phyloP scores from a whole-genome alignment of 1,140 invertebrate species.

The Lordiphosa collinella region DNA sequence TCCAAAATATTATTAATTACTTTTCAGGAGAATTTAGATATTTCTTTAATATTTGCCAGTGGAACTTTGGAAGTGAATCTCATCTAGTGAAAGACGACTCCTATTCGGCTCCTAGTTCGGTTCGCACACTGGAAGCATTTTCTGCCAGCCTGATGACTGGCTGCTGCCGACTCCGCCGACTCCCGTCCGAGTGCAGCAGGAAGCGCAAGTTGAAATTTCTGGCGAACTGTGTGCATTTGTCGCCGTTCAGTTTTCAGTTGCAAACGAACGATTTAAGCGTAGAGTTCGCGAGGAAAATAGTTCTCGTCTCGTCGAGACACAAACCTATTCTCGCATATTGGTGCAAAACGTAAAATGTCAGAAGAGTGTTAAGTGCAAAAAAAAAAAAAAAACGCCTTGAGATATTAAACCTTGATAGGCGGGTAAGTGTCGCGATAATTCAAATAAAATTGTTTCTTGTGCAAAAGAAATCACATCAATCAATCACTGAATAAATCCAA shows the following conservation, averaged over 20 bases:
- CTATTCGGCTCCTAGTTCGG: conserved; percentile 4
- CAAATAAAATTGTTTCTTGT: too few species aligned
- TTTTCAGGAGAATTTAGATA: neutral
- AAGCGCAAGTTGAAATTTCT: conserved; percentile 23
- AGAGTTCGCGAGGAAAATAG: conserved; percentile 24
- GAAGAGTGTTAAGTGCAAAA: too few species aligned
- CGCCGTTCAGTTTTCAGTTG: conserved; percentile 51
- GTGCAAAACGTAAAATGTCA: too few species aligned
- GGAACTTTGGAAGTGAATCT: neutral
- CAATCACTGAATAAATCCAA: too few species aligned
- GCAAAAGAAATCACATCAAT: too few species aligned
- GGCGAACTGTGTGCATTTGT: conserved; percentile 47
- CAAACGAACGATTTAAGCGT: conserved; percentile 63
- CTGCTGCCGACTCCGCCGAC: conserved; percentile 7
- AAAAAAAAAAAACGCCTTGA: too few species aligned
- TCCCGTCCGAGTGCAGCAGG: conserved; percentile 24
- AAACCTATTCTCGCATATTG: conserved; percentile 8
- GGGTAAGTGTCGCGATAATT: too few species aligned
- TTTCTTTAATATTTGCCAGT: neutral
- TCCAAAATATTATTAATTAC: too few species aligned
- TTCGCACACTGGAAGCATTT: conserved; percentile 19
- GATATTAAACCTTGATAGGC: too few species aligned
- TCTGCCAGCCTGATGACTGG: neutral
- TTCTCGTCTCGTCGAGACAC: neutral
- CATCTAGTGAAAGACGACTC: conserved; percentile 1